phyloP scores from a whole-genome alignment of 2,888 invertebrate species.

The Amitus sp. region DNA sequence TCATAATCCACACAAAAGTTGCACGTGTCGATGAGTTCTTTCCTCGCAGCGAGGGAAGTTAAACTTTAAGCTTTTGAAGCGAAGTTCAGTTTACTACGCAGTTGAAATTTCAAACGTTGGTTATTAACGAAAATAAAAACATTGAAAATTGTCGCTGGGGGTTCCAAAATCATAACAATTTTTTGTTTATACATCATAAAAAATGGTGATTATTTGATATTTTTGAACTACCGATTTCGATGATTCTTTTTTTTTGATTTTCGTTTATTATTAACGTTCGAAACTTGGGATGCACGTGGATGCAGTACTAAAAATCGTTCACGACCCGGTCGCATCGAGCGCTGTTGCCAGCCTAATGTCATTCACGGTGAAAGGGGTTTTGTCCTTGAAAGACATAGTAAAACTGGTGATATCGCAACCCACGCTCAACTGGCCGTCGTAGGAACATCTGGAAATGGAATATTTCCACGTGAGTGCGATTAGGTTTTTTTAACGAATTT shows the following conservation, averaged over 20 bases:
- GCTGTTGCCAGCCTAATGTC: constrained; percentile 51
- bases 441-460: constrained; percentile 43
- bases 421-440: constrained; percentile 48
- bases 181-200: too few species aligned
- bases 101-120: too few species aligned
- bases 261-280: too few species aligned
- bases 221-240: constrained; percentile 43
- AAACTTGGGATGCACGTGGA: too few species aligned
- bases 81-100: too few species aligned
- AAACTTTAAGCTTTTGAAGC: constrained; percentile 43
- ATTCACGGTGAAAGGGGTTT: constrained; percentile 49
- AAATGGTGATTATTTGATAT: too few species aligned
- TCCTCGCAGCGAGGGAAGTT: constrained; percentile 44
- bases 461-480: not conserved
- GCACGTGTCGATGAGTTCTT: constrained; percentile 47
- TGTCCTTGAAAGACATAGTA: constrained; percentile 48
- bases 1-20: constrained; percentile 50
- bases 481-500: too few species aligned
- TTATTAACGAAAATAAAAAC: too few species aligned
- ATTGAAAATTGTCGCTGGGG: too few species aligned
- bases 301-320: too few species aligned
- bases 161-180: too few species aligned
- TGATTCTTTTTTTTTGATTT: too few species aligned
- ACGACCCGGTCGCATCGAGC: constrained; percentile 50
- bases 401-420: constrained; percentile 34